These are phyloP conservation scores for Rugalucina vietnamica DNA, from an alignment of 2,888 invertebrate genomes.

Conservation along the genomic window DNA sequence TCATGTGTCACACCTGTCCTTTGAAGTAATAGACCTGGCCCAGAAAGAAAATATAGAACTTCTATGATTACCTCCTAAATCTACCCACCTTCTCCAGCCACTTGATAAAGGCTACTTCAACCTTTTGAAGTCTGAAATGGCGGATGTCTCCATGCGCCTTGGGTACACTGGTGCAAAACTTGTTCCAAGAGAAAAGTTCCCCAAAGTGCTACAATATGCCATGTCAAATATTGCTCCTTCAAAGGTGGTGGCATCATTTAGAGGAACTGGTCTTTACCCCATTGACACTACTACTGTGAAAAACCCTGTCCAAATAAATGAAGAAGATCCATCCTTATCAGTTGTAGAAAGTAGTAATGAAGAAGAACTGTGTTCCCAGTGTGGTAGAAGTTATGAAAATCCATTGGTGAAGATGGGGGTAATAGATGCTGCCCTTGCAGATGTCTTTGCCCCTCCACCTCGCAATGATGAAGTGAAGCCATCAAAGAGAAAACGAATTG, in stretches of 20 bases:
- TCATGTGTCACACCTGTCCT: constrained; percentile 19
- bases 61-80: constrained; percentile 22
- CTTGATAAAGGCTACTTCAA: constrained; percentile 22
- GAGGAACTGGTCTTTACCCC: constrained; percentile 11
- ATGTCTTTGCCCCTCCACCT: constrained; percentile 11
- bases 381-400: constrained; percentile 11
- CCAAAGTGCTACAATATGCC: constrained; percentile 27
- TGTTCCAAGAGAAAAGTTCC: constrained; percentile 19
- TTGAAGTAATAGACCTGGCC: constrained; percentile 17
- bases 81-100: constrained; percentile 34
- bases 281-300: constrained; percentile 17
- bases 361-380: neutral
- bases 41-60: constrained; percentile 1
- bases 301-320: neutral
- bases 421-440: neutral
- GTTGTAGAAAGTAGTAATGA: neutral
- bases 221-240: constrained; percentile 13
- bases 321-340: neutral
- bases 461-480: neutral
- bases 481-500: neutral
- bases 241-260: constrained; percentile 16
- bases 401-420: constrained; percentile 20
- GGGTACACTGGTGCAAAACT: neutral
- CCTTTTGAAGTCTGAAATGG: constrained; percentile 11
- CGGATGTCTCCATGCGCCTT: constrained; percentile 11